Evolutionary conservation across 2,888 invertebrate species (phyloP), one percentile per base, ranked within the genome.

Genomic region (Pyrgus malvae): DNA sequence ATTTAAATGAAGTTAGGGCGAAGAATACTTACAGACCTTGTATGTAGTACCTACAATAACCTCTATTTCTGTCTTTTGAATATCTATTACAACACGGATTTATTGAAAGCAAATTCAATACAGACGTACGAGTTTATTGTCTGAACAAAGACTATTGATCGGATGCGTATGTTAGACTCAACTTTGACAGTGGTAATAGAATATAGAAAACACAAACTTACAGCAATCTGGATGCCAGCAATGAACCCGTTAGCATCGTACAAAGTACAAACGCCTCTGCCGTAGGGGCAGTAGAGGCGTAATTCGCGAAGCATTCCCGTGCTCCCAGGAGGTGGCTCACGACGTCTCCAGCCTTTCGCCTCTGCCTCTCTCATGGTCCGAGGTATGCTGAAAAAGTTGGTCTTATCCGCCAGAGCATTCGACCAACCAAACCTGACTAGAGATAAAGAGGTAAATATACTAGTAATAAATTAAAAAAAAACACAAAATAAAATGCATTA

Each of bases 401-500:
- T 83, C 58, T 72, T 74, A 60, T 88, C 82, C 0, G 78, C 81
- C 1, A 90, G 63, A 0, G 90, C 86, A 44, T 81, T 80, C 0
- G 90, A 80, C 85, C 86, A 89, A 2, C 90, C 90, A 62, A 89
- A 88, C 61, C 83, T 90, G 0, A 84, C 91, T 91, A 33, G 19
- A 16, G 9, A 17, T 16, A 23, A 23, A 23, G 6, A 23, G 23
- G 23, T 23, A 4, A 38, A 17, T 12, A 3, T 33, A 33, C 21
- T 21, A 4, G 3, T 21, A 4, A 6, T 6, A 21, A 21, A 21
- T 21, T 21, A 4, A 6, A 21, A 4, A 21, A 6, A 21, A 4
- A 21, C 3, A 21, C 3, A 21, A 4, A 21, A 6, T 3, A 3
- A 21, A 21, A 6, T 21, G 21, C 6, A 4, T 21, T 21, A 21